phyloP scores from a whole-genome alignment of 2,888 invertebrate genomes.

The Dicranocentrus wangi region DNA sequence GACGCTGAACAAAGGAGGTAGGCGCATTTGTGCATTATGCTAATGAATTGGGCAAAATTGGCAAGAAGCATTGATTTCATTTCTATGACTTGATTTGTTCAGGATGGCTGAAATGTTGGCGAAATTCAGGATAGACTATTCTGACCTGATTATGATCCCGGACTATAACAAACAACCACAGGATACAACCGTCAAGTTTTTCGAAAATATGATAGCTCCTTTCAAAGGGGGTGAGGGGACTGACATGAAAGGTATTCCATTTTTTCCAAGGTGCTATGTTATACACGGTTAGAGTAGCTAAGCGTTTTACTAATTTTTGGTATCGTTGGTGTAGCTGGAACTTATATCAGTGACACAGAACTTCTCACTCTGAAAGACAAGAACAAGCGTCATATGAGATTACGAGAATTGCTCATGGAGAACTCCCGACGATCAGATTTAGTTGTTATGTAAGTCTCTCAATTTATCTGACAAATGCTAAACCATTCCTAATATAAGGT shows the following conservation, averaged over 20 bases:
- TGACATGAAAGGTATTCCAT: conserved; percentile 49
- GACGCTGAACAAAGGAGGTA: conserved; percentile 91
- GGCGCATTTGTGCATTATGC: conserved; percentile 73
- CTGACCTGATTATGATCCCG: conserved; percentile 91
- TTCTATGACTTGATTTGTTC: conserved; percentile 71
- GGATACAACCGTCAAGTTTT: conserved; percentile 83
- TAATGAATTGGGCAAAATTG: background rate
- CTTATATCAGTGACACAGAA: conserved; percentile 82
- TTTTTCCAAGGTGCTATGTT: background rate
- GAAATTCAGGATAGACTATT: conserved; percentile 96
- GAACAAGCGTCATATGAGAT: conserved; percentile 90
- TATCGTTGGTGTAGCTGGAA: conserved; percentile 48
- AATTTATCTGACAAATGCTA: background rate
- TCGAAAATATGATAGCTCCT: conserved; percentile 78
- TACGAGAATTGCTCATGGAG: conserved; percentile 87
- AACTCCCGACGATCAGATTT: conserved; percentile 88
- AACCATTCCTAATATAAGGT: background rate
- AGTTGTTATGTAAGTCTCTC: conserved; percentile 87
- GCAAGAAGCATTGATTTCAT: too few relatives aligned
- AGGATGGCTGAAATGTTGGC: conserved; percentile 94
- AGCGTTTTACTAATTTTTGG: background rate
- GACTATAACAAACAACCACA: conserved; percentile 90
- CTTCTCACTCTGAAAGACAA: conserved; percentile 87
- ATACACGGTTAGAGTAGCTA: background rate
- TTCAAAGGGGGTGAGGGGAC: conserved; percentile 52